These are phyloP conservation scores for Urocolius indicus DNA, from an alignment of 2,113 vertebrate species.

Conservation along the genomic window DNA sequence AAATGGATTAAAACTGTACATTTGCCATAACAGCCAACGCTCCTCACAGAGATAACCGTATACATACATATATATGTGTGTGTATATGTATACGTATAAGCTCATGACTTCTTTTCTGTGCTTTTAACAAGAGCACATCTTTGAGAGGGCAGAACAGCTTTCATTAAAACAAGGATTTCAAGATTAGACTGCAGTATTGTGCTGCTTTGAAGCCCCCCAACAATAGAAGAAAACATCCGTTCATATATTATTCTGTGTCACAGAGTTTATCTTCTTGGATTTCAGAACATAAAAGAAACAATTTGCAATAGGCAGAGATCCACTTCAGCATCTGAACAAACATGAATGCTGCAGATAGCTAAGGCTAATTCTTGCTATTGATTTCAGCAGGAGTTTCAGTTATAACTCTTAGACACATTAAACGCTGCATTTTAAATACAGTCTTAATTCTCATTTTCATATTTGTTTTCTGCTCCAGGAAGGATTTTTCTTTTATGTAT, in stretches of 20 bases:
- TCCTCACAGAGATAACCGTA: not conserved
- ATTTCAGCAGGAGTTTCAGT: conserved; percentile 11
- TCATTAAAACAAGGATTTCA: conserved; percentile 32
- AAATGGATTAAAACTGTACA: not conserved
- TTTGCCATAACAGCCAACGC: not conserved
- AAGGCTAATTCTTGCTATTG: not conserved
- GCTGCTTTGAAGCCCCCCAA: conserved; percentile 5
- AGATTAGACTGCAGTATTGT: not conserved
- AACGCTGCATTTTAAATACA: not conserved
- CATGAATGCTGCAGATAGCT: not conserved
- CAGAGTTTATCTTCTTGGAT: conserved; percentile 26
- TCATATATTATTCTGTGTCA: conserved; percentile 1
- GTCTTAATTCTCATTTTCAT: not conserved
- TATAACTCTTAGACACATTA: not conserved
- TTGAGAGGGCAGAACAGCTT: not conserved
- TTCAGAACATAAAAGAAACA: conserved; percentile 24
- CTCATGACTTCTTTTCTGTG: not conserved
- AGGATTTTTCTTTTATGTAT: not conserved
- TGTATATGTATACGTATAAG: not conserved
- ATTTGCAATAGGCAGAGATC: not conserved
- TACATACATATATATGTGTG: not conserved
- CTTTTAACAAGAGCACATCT: not conserved
- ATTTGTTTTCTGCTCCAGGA: not conserved
- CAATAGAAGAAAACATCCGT: not conserved
- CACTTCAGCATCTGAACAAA: conserved; percentile 44